Evolutionary conservation across 2,113 vertebrate genomes (phyloP).

Genomic region (Aspiorhynchus laticeps): DNA sequence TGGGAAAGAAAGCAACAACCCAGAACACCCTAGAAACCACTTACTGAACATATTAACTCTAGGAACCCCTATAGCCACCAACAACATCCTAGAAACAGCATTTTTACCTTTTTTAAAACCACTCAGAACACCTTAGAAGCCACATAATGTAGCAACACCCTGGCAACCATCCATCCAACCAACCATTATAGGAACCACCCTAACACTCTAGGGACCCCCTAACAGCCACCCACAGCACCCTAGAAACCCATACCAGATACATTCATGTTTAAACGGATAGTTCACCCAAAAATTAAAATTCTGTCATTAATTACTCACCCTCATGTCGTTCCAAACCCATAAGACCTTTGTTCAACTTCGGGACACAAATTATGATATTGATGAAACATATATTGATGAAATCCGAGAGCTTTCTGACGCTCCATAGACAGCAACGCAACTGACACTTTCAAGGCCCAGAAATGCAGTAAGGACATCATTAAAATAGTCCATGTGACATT

Average conservation of each 20-base stretch:
- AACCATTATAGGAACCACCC: no score
- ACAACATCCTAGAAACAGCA: background rate
- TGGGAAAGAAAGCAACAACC: background rate
- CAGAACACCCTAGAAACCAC: background rate
- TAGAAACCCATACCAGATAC: background rate
- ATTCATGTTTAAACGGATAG: background rate
- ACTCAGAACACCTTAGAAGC: background rate
- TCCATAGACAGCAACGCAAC: background rate
- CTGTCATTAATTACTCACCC: background rate
- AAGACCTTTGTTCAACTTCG: background rate
- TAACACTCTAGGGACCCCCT: no score
- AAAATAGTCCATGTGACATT: no score
- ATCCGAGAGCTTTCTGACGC: background rate
- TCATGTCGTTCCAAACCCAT: background rate
- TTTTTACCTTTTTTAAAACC: background rate
- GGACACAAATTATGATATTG: no score
- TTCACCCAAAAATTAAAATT: background rate
- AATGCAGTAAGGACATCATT: background rate
- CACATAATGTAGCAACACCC: background rate
- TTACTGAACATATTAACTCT: background rate
- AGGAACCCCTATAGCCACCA: background rate
- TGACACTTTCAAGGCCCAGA: background rate
- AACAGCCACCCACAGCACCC: background rate
- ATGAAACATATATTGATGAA: no score
- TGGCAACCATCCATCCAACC: background rate